These are phyloP conservation scores for Eucidaris tribuloides DNA, from an alignment of 35 echinoderm and acorn worm genomes.

Conservation along the genomic window DNA sequence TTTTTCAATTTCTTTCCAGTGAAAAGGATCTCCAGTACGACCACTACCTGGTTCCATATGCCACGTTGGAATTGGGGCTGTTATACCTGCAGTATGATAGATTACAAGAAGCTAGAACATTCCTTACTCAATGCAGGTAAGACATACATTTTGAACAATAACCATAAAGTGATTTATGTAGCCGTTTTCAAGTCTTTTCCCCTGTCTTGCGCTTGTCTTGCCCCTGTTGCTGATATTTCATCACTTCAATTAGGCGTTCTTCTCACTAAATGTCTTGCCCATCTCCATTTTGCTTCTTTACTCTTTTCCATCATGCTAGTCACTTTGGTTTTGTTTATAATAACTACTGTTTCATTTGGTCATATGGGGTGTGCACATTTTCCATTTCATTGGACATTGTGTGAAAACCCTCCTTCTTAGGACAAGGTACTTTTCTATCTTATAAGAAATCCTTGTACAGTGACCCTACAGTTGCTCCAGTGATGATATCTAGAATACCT, in stretches of 20 bases:
- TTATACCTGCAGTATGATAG: slow-evolving; percentile 80
- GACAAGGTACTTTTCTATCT: no score
- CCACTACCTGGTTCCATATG: slow-evolving; percentile 82
- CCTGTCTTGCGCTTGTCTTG: background rate
- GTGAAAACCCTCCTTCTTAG: no score
- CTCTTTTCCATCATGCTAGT: no score
- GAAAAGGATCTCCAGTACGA: slow-evolving; percentile 71
- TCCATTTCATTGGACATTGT: no score
- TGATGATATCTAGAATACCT: no score
- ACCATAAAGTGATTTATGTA: background rate
- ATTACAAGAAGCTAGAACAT: slow-evolving; percentile 69
- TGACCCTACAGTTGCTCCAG: no score
- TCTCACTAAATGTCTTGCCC: background rate
- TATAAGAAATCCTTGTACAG: no score
- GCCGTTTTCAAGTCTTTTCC: background rate
- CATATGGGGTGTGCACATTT: no score
- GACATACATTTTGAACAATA: background rate
- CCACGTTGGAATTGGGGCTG: slow-evolving; percentile 77
- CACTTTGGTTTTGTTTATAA: no score
- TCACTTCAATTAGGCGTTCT: background rate
- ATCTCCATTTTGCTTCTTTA: no score
- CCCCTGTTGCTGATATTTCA: background rate
- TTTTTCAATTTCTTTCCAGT: slow-evolving; percentile 41
- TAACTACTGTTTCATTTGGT: no score
- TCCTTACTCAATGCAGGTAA: slow-evolving; percentile 68